Conservation (phyloP, 1,140 invertebrate genomes). For the Calycopis cecrops region DNA sequence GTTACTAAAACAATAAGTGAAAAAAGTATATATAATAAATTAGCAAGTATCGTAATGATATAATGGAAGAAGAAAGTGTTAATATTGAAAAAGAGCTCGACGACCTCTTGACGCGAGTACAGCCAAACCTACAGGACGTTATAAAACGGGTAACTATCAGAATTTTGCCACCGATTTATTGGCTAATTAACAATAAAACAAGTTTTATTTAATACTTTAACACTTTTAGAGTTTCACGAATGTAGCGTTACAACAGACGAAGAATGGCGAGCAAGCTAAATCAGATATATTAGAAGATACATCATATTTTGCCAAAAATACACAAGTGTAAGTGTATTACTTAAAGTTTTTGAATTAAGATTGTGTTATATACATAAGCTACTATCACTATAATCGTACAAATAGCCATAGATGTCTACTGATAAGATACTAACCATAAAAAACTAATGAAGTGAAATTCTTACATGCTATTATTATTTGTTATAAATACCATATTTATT, state of each 20-base stretch:
- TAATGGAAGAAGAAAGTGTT: constrained; percentile 57
- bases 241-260: constrained; percentile 60
- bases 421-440: too few relatives aligned
- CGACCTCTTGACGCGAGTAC: constrained; percentile 56
- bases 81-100: constrained; percentile 59
- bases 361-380: background rate
- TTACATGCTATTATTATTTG: too few relatives aligned
- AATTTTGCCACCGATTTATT: constrained; percentile 9
- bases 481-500: too few relatives aligned
- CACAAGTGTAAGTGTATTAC: constrained; percentile 57
- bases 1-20: constrained; percentile 22
- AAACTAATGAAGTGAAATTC: too few relatives aligned
- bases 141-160: constrained; percentile 61
- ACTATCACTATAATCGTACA: too few relatives aligned
- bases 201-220: constrained; percentile 3
- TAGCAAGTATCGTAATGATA: constrained; percentile 28
- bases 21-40: constrained; percentile 10
- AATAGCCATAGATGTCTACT: too few relatives aligned
- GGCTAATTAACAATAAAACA: constrained; percentile 1
- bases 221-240: constrained; percentile 65
- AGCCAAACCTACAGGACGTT: constrained; percentile 67
- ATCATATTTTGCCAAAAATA: constrained; percentile 69
- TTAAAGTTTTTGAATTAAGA: background rate
- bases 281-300: constrained; percentile 55
- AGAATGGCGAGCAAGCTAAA: constrained; percentile 62